Evolutionary conservation across 2,797 vertebrate species (phyloP).

Genomic region (Hydrophis major): DNA sequence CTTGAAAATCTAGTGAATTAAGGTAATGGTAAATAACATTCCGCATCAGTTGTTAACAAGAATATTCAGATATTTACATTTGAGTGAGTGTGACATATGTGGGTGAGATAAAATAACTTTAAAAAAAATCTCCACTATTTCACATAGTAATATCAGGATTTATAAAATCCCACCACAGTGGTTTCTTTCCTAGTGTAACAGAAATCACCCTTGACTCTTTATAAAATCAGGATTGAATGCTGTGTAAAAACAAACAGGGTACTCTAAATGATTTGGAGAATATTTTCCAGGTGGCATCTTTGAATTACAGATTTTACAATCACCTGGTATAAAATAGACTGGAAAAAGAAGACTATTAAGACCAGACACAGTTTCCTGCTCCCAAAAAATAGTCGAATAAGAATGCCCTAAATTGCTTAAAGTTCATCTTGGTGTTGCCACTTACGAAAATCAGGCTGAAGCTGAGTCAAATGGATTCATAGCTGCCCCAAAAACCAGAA

Average conservation of each 20-base stretch:
- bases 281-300: slow-evolving; percentile 39
- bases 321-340: slow-evolving; percentile 33
- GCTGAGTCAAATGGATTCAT: not conserved
- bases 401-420: not conserved
- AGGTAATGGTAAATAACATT: slow-evolving; percentile 44
- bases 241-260: slow-evolving; percentile 52
- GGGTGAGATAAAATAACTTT: not conserved
- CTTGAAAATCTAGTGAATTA: slow-evolving; percentile 38
- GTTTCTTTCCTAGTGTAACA: slow-evolving; percentile 23
- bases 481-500: not conserved
- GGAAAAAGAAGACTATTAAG: slow-evolving; percentile 31
- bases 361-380: not conserved
- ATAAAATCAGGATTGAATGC: slow-evolving; percentile 7
- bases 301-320: slow-evolving; percentile 47
- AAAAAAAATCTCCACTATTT: not conserved
- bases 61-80: not conserved
- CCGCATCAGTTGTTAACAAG: not conserved
- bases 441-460: fast-evolving
- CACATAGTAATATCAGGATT: slow-evolving; percentile 21
- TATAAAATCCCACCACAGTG: slow-evolving; percentile 25
- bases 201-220: slow-evolving; percentile 33
- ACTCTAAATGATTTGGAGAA: slow-evolving; percentile 31
- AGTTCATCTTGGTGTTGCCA: not conserved
- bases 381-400: not conserved
- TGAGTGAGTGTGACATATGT: not conserved